Conservation (phyloP, 2,113 vertebrate genomes). For the Rafetus swinhoei region DNA sequence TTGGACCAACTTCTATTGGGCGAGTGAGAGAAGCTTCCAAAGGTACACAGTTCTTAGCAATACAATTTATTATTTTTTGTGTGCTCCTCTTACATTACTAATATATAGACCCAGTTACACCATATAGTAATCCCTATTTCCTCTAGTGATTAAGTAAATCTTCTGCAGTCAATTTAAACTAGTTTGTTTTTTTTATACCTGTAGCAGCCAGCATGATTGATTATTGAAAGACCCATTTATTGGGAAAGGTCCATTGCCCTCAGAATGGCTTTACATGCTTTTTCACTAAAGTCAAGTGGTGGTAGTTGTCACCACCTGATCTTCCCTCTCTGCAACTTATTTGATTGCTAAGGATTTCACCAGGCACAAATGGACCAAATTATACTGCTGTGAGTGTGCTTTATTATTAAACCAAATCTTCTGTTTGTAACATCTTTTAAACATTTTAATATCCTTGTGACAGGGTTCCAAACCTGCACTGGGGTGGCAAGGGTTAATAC, state of each 20-base stretch:
- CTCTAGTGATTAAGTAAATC: background rate
- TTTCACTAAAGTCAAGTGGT: background rate
- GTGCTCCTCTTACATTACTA: background rate
- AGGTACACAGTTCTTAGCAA: too few species aligned
- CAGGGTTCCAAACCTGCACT: too few species aligned
- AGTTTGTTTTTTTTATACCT: too few species aligned
- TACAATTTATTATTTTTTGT: too few species aligned
- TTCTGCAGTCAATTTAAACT: background rate
- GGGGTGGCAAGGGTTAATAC: too few species aligned
- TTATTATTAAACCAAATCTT: background rate
- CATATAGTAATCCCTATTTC: background rate
- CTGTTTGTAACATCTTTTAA: background rate
- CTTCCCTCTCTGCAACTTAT: background rate
- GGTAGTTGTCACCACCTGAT: background rate
- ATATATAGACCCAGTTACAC: background rate
- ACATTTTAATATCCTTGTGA: background rate
- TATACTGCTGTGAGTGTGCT: background rate
- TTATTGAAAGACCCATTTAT: background rate
- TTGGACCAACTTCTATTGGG: background rate
- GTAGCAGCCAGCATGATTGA: too few species aligned
- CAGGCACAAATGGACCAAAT: background rate
- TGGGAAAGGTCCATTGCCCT: background rate
- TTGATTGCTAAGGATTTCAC: background rate
- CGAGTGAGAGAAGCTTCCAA: too few species aligned
- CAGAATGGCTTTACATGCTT: background rate